These are phyloP conservation scores for Campoplex nolae DNA, from an alignment of 2,888 invertebrate species.

Conservation along the genomic window DNA sequence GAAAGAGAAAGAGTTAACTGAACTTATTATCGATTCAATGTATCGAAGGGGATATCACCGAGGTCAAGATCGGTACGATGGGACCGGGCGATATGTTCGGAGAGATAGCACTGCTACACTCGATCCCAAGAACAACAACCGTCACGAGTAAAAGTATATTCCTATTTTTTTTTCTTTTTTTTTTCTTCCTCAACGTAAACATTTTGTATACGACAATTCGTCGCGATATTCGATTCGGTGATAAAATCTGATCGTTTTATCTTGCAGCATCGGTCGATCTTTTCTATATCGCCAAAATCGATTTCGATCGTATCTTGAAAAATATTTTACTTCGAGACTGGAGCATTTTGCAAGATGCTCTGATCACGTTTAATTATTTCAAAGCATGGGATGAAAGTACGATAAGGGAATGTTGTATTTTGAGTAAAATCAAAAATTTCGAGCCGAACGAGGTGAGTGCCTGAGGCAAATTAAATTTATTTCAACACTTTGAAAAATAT, in stretches of 20 bases:
- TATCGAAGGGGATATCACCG: conserved; percentile 73
- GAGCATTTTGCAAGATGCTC: conserved; percentile 87
- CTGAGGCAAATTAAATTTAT: neutral
- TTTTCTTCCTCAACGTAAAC: conserved; percentile 17
- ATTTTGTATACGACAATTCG: conserved; percentile 14
- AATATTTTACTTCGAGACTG: conserved; percentile 87
- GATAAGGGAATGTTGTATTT: conserved; percentile 88
- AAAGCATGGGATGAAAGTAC: conserved; percentile 87
- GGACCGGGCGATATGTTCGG: conserved; percentile 88
- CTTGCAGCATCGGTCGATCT: conserved; percentile 87
- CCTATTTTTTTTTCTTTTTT: neutral
- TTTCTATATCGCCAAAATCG: conserved; percentile 87
- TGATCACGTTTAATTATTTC: conserved; percentile 88
- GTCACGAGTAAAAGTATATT: conserved; percentile 85
- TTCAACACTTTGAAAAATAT: neutral
- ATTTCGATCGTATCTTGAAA: conserved; percentile 88
- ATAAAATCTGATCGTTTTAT: conserved; percentile 25
- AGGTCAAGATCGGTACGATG: conserved; percentile 85
- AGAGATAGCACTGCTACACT: conserved; percentile 88
- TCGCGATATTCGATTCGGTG: neutral
- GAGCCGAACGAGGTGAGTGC: conserved; percentile 86
- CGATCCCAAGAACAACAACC: conserved; percentile 87
- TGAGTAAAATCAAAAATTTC: conserved; percentile 87
- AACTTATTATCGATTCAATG: conserved; percentile 44
- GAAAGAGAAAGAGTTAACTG: neutral